Conservation (phyloP, 2,113 vertebrate species). For the Grallaria varia region DNA sequence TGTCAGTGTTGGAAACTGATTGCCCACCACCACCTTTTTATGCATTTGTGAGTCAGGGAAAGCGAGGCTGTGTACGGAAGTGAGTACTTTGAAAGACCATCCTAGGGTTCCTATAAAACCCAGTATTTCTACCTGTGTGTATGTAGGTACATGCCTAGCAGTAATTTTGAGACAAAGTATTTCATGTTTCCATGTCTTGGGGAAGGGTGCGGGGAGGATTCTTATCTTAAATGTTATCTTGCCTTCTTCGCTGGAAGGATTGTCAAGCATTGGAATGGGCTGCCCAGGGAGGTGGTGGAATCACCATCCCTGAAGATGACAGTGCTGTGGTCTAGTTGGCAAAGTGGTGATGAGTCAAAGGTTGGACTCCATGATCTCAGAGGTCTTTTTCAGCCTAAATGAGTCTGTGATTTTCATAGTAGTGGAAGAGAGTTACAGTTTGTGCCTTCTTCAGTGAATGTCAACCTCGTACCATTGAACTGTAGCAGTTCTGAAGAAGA, state of each 20-base stretch:
- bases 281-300: neutral
- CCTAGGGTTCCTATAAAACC: neutral
- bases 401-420: neutral
- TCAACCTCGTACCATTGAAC: neutral
- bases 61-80: fast-evolving
- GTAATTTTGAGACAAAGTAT: neutral
- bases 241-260: neutral
- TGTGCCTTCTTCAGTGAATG: neutral
- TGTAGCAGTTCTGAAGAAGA: neutral
- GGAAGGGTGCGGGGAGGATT: neutral
- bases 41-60: neutral
- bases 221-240: neutral
- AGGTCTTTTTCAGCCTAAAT: neutral
- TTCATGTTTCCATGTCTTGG: neutral
- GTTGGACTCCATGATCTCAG: neutral
- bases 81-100: neutral
- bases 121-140: neutral
- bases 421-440: neutral
- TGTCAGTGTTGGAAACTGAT: neutral
- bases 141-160: neutral
- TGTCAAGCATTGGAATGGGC: neutral
- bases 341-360: neutral
- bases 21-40: fast-evolving
- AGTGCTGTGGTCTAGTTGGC: neutral
- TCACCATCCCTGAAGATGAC: neutral